A percentile compares a stretch with the other conserved stretches of the same genome.
Conservation (phyloP, 2,888 invertebrate species). For the Phyto melanocephala region DNA sequence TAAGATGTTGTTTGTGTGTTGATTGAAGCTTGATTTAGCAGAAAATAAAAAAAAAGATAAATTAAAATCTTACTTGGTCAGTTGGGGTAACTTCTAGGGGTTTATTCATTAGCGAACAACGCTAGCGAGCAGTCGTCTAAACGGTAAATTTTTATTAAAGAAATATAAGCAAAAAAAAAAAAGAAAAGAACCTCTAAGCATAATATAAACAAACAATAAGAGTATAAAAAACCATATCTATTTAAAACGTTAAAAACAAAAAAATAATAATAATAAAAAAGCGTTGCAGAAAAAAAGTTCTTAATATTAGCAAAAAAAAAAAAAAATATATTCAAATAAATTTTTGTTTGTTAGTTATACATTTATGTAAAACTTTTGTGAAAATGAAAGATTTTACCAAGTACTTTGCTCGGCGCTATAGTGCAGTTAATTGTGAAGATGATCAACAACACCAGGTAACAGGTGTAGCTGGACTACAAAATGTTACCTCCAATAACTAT, state of each 20-base stretch:
- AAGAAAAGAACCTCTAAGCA: constrained; percentile 30
- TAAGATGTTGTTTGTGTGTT: constrained; percentile 55
- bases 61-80: constrained; percentile 71
- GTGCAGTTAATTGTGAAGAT: constrained; percentile 80
- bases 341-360: constrained; percentile 12
- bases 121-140: constrained; percentile 76
- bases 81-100: constrained; percentile 71
- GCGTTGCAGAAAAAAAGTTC: not conserved
- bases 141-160: constrained; percentile 50
- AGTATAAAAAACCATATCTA: constrained; percentile 12
- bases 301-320: not conserved
- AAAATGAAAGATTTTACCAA: constrained; percentile 83
- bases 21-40: constrained; percentile 41
- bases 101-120: constrained; percentile 78
- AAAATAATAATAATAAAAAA: not conserved
- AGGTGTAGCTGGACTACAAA: constrained; percentile 55
- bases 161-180: constrained; percentile 23
- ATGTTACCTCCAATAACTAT: constrained; percentile 23
- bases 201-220: constrained; percentile 17
- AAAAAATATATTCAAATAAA: not conserved
- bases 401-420: constrained; percentile 82
- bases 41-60: constrained; percentile 40
- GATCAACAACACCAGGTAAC: constrained; percentile 65
- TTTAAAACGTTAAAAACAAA: not conserved
- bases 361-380: constrained; percentile 28